Conservation (phyloP, 2,797 vertebrate genomes). For the Sus cebifrons region DNA sequence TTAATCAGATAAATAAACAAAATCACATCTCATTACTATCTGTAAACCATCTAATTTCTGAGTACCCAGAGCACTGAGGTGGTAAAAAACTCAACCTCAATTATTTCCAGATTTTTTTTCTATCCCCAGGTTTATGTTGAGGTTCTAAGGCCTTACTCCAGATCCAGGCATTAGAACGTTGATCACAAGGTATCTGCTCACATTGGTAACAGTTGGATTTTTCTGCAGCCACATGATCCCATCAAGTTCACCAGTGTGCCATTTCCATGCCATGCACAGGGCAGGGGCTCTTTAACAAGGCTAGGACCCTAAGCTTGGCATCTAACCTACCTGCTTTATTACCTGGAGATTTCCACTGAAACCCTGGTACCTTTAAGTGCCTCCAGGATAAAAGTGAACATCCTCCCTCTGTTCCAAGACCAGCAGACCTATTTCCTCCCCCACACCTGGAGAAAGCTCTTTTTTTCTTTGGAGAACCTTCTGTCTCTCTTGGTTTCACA, state of each 20-base stretch:
- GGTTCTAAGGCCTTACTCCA: not conserved
- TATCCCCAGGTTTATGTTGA: not conserved
- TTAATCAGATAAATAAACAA: not conserved
- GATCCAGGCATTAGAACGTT: not conserved
- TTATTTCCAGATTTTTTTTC: not conserved
- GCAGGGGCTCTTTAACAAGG: not conserved
- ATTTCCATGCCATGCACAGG: not conserved
- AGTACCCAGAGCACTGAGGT: not conserved
- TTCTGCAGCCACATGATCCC: not conserved
- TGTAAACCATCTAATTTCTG: not conserved
- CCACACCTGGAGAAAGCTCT: not conserved
- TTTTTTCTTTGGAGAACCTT: not conserved
- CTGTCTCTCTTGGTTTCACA: constrained; percentile 54
- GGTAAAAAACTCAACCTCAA: constrained; percentile 3
- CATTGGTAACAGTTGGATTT: not conserved
- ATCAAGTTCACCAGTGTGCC: not conserved
- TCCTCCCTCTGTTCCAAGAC: not conserved
- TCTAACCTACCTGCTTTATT: not conserved
- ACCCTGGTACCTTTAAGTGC: not conserved
- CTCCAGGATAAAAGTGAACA: not conserved
- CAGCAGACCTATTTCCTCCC: not conserved
- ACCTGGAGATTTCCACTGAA: not conserved
- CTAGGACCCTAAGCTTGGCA: not conserved
- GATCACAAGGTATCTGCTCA: not conserved
- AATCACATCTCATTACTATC: constrained; percentile 13